These are phyloP conservation scores for Etia nguti DNA, from an alignment of 2,113 vertebrate species.

Conservation along the genomic window DNA sequence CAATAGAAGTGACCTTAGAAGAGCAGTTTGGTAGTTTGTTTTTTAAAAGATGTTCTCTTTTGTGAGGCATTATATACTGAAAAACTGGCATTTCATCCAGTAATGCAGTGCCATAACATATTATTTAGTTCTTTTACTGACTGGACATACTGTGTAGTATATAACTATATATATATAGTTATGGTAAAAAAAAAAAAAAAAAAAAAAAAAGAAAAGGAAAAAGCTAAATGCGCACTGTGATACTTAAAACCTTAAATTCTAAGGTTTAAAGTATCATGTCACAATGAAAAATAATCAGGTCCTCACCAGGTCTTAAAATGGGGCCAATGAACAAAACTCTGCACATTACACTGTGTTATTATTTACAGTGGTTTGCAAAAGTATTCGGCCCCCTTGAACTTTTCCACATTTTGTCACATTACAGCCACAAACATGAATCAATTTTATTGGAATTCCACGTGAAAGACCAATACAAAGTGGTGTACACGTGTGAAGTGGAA, in stretches of 20 bases:
- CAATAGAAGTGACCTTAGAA: slow-evolving; percentile 71
- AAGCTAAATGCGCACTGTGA: neutral
- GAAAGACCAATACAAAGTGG: no score
- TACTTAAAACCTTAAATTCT: neutral
- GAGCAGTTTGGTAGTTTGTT: slow-evolving; percentile 34
- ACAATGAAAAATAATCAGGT: neutral
- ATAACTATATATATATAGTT: neutral
- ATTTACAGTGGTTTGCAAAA: no score
- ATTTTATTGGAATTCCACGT: no score
- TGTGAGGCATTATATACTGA: neutral
- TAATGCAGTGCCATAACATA: slow-evolving; percentile 15
- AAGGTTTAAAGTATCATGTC: neutral
- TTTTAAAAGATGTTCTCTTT: slow-evolving; percentile 9
- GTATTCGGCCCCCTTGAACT: no score
- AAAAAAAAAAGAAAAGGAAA: neutral
- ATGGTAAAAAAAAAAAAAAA: no score
- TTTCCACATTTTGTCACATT: no score
- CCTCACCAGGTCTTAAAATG: neutral
- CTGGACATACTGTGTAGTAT: neutral
- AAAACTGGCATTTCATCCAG: neutral
- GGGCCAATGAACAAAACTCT: neutral
- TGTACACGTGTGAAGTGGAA: no score
- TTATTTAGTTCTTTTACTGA: neutral
- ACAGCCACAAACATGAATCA: no score
- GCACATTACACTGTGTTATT: neutral